Evolutionary conservation across 2,113 vertebrate species (phyloP), one percentile per base, ranked within the genome.

Genomic region (Takifugu flavidus): DNA sequence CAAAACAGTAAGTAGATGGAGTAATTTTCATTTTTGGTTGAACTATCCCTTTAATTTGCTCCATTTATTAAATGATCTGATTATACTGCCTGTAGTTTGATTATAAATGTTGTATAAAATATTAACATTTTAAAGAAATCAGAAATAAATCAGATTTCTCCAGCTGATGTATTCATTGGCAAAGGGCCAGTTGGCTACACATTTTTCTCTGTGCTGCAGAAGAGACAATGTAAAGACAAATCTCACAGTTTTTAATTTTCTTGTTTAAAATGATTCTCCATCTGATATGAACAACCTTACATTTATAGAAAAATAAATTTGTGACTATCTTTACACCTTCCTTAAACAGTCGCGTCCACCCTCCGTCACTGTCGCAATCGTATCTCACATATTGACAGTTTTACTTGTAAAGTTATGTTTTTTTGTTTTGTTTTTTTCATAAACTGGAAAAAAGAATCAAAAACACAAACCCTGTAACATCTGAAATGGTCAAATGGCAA

Each of bases 221-320:
- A 88, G 83, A 89, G 82, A 89, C 84, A 86, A 76, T 80, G 83
- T 85, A 65, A 78, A 85, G 86, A 89, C 83, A 69, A 73, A 75
- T 89, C 86, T 87, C 89, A 81, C 86, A 82, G 76, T 83, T 85
- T 76, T 84, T 80, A 84, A 78, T 86, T 83, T 82, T 77, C 76
- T 80, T 74, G 65, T 86, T 86, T 83, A 86, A 88, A 87, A 79
- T 86, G 87, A 88, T 90, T 88, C 89, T 87, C 87, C 85, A 87
- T 88, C 88, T 86, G 80, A 86, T 89, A 89, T 86, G 82, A 89
- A 88, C 85, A 87, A 86, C 81, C 74, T 90, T 88, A 74, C 87
- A 80, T 89, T 90, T 85, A 82, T 90, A 92, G 78, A 92, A 92
- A 92, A 92, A 92, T 92, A 92, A 91, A 90, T 87, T 82, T 86